phyloP scores from a whole-genome alignment of 2,888 invertebrate genomes.

The Idaea dimidiata region DNA sequence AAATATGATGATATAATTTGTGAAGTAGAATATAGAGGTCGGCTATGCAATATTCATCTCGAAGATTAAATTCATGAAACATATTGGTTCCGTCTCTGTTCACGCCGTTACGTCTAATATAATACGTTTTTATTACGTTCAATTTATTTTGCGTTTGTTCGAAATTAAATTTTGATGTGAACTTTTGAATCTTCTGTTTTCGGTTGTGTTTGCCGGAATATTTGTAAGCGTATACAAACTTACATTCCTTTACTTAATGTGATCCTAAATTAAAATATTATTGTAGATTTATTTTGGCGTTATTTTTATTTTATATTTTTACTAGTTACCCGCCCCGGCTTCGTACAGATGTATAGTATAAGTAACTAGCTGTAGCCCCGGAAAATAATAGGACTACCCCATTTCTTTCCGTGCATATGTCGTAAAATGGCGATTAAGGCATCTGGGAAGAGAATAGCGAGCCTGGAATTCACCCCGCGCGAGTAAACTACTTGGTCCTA shows the following conservation, averaged over 20 bases:
- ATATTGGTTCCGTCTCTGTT: slow-evolving; percentile 24
- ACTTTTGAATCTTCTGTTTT: neutral
- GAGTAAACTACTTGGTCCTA: too few species aligned
- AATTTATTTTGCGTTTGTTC: slow-evolving; percentile 29
- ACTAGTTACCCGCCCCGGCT: slow-evolving; percentile 7
- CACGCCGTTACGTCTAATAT: slow-evolving; percentile 21
- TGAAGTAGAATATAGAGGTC: slow-evolving; percentile 25
- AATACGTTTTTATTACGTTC: slow-evolving; percentile 19
- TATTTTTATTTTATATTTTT: slow-evolving; percentile 47
- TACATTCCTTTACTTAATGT: slow-evolving; percentile 52
- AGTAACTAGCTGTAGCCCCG: too few species aligned
- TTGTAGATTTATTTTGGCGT: slow-evolving; percentile 50
- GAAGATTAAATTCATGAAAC: slow-evolving; percentile 25
- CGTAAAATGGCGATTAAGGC: too few species aligned
- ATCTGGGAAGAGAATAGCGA: too few species aligned
- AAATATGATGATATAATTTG: slow-evolving; percentile 19
- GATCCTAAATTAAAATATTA: slow-evolving; percentile 76
- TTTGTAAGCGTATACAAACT: slow-evolving; percentile 47
- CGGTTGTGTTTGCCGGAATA: slow-evolving; percentile 22
- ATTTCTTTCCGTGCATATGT: too few species aligned
- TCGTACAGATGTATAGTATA: neutral
- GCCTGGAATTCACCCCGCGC: too few species aligned
- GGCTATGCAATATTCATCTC: slow-evolving; percentile 27
- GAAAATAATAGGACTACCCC: neutral
- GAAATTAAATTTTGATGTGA: slow-evolving; percentile 16